phyloP scores from a whole-genome alignment of 1,140 invertebrate genomes.

The Habropoda laboriosa region DNA sequence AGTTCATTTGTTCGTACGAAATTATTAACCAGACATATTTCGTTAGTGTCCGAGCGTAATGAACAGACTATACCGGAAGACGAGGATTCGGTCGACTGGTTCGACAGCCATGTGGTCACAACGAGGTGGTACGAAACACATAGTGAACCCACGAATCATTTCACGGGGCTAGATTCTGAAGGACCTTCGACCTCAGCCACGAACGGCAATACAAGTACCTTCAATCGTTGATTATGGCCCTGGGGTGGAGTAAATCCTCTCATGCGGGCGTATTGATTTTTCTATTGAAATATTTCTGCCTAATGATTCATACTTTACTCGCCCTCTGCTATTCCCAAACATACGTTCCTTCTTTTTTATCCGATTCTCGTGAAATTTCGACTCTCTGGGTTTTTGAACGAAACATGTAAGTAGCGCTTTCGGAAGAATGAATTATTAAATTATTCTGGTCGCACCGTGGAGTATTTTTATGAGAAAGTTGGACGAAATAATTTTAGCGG shows the following conservation, averaged over 20 bases:
- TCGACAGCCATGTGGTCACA: constrained; percentile 23
- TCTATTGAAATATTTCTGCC: not conserved
- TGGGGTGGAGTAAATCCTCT: not conserved
- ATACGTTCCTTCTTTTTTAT: not conserved
- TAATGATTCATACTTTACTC: not conserved
- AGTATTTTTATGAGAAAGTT: too few relatives aligned
- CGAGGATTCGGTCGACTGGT: constrained; percentile 25
- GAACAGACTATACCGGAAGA: constrained; percentile 19
- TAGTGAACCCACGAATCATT: constrained; percentile 41
- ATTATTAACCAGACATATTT: not conserved
- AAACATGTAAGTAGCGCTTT: not conserved
- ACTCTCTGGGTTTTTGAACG: not conserved
- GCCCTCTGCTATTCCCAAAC: not conserved
- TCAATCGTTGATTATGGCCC: constrained; percentile 36
- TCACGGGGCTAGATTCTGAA: constrained; percentile 42
- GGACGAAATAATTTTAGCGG: too few relatives aligned
- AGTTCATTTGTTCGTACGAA: not conserved
- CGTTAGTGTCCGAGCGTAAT: constrained; percentile 32
- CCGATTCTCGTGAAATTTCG: too few relatives aligned
- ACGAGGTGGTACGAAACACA: constrained; percentile 29
- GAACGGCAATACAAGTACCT: constrained; percentile 33
- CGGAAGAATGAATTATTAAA: not conserved
- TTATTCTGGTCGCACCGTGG: too few relatives aligned
- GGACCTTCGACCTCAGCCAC: constrained; percentile 52
- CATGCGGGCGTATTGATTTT: constrained; percentile 4